These are phyloP conservation scores for Suncus etruscus DNA, from an alignment of 2,113 vertebrate species.

Conservation along the genomic window DNA sequence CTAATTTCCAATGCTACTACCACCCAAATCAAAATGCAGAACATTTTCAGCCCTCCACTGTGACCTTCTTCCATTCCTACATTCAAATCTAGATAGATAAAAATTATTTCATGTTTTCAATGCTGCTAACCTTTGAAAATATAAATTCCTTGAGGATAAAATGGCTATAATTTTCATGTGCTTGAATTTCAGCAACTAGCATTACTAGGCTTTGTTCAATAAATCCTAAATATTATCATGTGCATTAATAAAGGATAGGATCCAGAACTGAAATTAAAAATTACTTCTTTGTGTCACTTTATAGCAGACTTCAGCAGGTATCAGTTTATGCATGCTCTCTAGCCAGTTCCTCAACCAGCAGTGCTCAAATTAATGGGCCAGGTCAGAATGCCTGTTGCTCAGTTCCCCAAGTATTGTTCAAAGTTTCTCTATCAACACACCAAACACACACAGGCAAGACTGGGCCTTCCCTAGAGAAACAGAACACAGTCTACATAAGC, in stretches of 20 bases:
- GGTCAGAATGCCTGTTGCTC: background rate
- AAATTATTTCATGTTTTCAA: background rate
- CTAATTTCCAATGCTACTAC: background rate
- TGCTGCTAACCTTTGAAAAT: background rate
- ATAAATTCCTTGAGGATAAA: slow-evolving; percentile 29
- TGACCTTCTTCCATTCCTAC: background rate
- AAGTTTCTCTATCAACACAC: accelerated
- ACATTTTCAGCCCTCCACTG: background rate
- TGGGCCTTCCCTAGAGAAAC: background rate
- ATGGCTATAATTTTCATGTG: background rate
- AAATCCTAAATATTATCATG: background rate
- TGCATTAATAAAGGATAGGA: background rate
- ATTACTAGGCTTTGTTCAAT: background rate
- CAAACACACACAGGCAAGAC: background rate
- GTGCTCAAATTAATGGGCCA: background rate
- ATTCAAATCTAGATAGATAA: background rate
- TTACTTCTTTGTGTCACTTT: background rate
- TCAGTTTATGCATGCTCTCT: background rate
- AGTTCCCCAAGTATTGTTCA: background rate
- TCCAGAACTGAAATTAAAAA: background rate
- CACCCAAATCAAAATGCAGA: background rate
- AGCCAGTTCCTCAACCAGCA: background rate
- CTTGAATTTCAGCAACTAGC: background rate
- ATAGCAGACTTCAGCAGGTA: background rate
- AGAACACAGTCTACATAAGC: background rate